phyloP scores from a whole-genome alignment of 2,888 invertebrate genomes.

The Beris morrisii region DNA sequence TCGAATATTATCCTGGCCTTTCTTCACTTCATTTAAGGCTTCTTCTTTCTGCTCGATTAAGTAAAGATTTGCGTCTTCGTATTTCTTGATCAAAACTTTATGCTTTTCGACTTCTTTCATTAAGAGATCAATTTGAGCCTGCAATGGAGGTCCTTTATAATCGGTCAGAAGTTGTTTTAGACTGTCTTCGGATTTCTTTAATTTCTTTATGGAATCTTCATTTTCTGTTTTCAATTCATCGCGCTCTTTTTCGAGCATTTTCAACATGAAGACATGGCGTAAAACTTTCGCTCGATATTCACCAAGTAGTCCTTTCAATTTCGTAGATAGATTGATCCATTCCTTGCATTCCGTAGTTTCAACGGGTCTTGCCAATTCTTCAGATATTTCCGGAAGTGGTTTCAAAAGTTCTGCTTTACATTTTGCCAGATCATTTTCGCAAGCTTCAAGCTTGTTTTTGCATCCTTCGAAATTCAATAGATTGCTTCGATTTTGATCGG shows the following conservation, averaged over 20 bases:
- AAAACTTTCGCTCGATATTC: background rate
- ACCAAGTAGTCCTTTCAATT: conserved; percentile 1
- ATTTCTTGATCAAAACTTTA: background rate
- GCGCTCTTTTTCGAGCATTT: background rate
- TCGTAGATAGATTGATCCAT: conserved; percentile 4
- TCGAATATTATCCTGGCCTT: background rate
- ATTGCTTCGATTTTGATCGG: background rate
- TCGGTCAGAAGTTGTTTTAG: conserved; percentile 1
- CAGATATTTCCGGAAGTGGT: background rate
- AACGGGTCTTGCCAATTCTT: background rate
- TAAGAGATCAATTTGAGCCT: conserved; percentile 3
- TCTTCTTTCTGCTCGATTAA: background rate
- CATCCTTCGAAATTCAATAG: background rate
- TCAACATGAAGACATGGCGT: background rate
- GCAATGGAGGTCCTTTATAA: background rate
- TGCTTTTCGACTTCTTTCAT: background rate
- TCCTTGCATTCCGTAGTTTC: background rate
- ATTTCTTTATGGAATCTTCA: background rate
- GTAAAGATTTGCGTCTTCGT: background rate
- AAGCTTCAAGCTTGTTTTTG: conserved; percentile 4
- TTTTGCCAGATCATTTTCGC: conserved; percentile 1
- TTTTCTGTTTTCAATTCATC: background rate
- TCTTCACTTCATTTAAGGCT: background rate
- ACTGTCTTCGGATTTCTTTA: background rate
- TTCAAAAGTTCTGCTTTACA: background rate